Base-by-base conservation (phyloP, 2,113 vertebrate genomes). In the Ia io region DNA sequence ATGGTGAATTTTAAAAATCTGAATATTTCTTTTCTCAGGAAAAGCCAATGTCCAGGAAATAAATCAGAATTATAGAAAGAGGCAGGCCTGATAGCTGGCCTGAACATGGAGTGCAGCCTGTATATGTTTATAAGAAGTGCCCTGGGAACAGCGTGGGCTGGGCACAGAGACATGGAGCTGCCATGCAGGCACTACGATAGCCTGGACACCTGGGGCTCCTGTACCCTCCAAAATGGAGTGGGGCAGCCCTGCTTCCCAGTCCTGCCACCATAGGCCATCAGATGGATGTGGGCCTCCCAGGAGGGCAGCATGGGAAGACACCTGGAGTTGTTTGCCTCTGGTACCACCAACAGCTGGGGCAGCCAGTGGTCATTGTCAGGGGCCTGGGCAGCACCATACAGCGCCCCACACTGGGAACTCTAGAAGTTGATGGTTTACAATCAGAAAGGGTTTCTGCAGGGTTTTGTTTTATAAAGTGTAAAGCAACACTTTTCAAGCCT, bases 291-390 rank as follows among this genome's bases (percentile, higher is more conserved):
- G 32, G 51, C 30, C 28, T n/a, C n/a, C n/a, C 28, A n/a, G 76
- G 35, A 67, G 23, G 65, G 42, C 14, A 65, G n/a, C n/a, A 32
- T 40, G 6, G 6, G 49, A 40, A 13, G 32, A 77, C 56, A 59
- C 20, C 42, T 0, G 5, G 47, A 30, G 9, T 20, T 22, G 3
- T 16, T 18, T 40, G 25, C 11, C 9, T 4, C 7, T 18, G 11
- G 40, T 25, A 69, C 20, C 47, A 49, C 61, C 53, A 25, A 18
- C n/a, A 53, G 70, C 84, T 59, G 69, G 49, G 51, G 20, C 70
- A n/a, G 67, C 84, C 53, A 9, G 65, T 5, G 4, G 23, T 37
- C 32, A 3, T 12, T 14, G 22, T 1, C 63, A 32, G 30, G 35
- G 42, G 25, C 6, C 56, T 65, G 70, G 56, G 14, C 25, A 40